Percentiles rank a stretch among this genome's conserved stretches.
These are phyloP conservation scores for Lemur catta DNA, from an alignment of 2,797 vertebrate species.

Conservation along the genomic window DNA sequence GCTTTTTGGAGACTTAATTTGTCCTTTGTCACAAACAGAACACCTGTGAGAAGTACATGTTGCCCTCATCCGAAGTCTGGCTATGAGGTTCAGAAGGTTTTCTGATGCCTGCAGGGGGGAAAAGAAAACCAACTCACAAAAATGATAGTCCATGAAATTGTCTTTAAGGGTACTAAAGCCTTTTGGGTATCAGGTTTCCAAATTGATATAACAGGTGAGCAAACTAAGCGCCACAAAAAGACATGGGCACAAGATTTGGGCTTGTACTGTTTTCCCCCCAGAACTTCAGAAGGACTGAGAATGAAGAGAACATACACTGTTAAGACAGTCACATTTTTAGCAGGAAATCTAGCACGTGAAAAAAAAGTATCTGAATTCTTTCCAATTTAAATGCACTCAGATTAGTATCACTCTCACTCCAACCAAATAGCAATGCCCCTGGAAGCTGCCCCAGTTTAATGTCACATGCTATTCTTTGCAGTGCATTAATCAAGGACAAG, in stretches of 20 bases:
- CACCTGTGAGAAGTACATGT: background rate
- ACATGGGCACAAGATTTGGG: background rate
- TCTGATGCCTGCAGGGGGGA: background rate
- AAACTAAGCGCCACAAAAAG: constrained; percentile 21
- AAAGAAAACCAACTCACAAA: background rate
- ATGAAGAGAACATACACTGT: background rate
- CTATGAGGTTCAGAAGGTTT: background rate
- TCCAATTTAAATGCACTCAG: background rate
- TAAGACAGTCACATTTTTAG: background rate
- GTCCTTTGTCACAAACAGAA: constrained; percentile 54
- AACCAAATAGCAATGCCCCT: background rate
- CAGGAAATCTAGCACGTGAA: background rate
- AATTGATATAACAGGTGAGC: background rate
- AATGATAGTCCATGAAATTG: background rate
- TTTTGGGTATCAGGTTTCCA: background rate
- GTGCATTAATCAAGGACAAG: background rate
- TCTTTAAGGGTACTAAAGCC: background rate
- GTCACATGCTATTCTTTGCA: background rate
- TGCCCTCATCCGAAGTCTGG: background rate
- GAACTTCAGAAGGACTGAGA: background rate
- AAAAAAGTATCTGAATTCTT: background rate
- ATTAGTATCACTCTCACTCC: background rate
- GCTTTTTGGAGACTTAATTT: constrained; percentile 49
- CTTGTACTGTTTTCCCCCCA: background rate
- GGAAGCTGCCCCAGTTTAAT: background rate